Percentiles rank a stretch among this genome's conserved stretches.
Evolutionary conservation across 2,888 invertebrate species (phyloP).

Genomic region (Nowickia ferox): DNA sequence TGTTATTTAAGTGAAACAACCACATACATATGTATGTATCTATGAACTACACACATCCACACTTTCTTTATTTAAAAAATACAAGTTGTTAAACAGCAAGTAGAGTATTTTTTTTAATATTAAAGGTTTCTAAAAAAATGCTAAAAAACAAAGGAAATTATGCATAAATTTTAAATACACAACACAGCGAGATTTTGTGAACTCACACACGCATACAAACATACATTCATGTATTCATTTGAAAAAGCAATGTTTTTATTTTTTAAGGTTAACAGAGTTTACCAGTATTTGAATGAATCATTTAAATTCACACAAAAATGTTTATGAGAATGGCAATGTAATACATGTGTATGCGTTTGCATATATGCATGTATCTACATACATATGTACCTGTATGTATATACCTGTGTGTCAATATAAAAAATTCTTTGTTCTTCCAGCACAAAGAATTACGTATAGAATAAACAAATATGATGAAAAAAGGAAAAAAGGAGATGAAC

Average conservation of each 20-base stretch:
- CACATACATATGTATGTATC: too few species aligned
- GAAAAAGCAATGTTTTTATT: constrained; percentile 37
- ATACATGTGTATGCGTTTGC: constrained; percentile 20
- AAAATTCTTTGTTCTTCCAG: constrained; percentile 72
- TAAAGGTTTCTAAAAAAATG: neutral
- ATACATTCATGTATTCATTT: neutral
- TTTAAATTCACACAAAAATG: constrained; percentile 53
- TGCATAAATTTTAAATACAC: constrained; percentile 7
- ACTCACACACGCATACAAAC: neutral
- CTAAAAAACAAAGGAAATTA: constrained; percentile 14
- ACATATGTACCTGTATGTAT: constrained; percentile 6
- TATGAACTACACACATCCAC: too few species aligned
- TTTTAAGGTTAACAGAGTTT: constrained; percentile 67
- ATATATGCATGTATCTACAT: neutral
- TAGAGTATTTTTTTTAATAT: too few species aligned
- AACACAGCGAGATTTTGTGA: constrained; percentile 1
- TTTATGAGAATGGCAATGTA: constrained; percentile 12
- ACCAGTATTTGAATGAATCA: constrained; percentile 66
- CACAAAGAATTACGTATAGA: constrained; percentile 39
- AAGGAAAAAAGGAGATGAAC: neutral
- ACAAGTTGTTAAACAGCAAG: neutral
- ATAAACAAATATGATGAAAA: constrained; percentile 28
- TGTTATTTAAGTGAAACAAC: too few species aligned
- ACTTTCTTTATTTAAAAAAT: neutral
- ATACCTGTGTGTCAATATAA: constrained; percentile 25